These are phyloP conservation scores for Lamproptera curius DNA, from an alignment of 2,888 invertebrate genomes.

Conservation along the genomic window DNA sequence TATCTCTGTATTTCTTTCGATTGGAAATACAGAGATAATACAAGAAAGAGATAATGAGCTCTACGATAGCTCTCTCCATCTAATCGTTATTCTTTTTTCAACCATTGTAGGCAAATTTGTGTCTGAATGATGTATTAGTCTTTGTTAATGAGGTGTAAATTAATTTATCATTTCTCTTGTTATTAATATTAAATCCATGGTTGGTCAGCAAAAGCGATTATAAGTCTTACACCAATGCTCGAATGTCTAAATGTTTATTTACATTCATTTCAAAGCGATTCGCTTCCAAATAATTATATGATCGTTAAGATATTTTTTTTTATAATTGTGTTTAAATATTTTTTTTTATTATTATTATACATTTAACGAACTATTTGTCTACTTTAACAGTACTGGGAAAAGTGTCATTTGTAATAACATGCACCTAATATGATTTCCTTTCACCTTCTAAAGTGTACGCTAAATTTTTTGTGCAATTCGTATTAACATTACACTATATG, in stretches of 20 bases:
- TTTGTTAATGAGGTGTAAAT: too few species aligned
- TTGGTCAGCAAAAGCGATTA: too few species aligned
- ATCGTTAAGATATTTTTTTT: slow-evolving; percentile 29
- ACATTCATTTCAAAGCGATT: slow-evolving; percentile 52
- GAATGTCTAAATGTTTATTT: slow-evolving; percentile 23
- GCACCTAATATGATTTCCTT: not conserved
- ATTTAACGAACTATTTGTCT: slow-evolving; percentile 25
- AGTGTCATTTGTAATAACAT: not conserved
- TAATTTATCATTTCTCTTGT: too few species aligned
- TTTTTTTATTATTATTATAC: slow-evolving; percentile 22
- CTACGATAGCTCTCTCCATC: too few species aligned
- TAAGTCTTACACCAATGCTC: too few species aligned
- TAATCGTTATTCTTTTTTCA: too few species aligned
- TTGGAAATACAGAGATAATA: too few species aligned
- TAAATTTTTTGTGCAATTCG: slow-evolving; percentile 40
- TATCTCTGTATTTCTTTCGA: too few species aligned
- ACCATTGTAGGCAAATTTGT: too few species aligned
- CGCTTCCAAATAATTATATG: slow-evolving; percentile 44
- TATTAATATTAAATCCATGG: too few species aligned
- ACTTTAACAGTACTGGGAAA: not conserved
- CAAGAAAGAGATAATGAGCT: too few species aligned
- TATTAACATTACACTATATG: slow-evolving; percentile 34
- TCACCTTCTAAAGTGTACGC: slow-evolving; percentile 36
- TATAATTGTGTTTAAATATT: not conserved
- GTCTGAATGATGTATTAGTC: too few species aligned